phyloP scores from a whole-genome alignment of 1,140 invertebrate species.

The Drosophila persimilis region DNA sequence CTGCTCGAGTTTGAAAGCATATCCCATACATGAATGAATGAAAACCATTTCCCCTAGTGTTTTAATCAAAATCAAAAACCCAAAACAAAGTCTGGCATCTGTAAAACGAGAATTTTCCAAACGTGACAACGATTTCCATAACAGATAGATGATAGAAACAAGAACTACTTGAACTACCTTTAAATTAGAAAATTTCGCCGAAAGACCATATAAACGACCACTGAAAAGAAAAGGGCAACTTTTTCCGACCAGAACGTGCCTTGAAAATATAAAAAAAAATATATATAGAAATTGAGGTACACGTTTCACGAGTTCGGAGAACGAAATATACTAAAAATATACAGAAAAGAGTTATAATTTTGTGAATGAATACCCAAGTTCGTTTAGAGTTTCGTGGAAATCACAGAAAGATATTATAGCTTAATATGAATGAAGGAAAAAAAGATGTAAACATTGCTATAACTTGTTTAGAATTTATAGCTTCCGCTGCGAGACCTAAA shows the following conservation, averaged over 20 bases:
- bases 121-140: constrained; percentile 63
- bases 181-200: constrained; percentile 54
- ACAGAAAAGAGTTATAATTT: constrained; percentile 68
- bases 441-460: constrained; percentile 25
- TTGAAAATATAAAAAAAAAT: constrained; percentile 30
- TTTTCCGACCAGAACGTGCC: constrained; percentile 65
- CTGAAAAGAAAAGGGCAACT: constrained; percentile 34
- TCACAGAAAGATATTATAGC: constrained; percentile 4
- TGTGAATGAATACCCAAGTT: constrained; percentile 57
- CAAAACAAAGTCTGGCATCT: too few relatives aligned
- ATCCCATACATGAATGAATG: too few relatives aligned
- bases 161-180: constrained; percentile 48
- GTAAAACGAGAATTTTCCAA: not conserved
- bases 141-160: constrained; percentile 35
- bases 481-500: constrained; percentile 37
- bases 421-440: constrained; percentile 39
- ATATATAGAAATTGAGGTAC: constrained; percentile 51
- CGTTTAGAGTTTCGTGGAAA: constrained; percentile 55
- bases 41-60: not conserved
- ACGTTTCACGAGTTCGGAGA: constrained; percentile 62
- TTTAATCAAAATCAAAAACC: too few relatives aligned
- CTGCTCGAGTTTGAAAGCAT: too few relatives aligned
- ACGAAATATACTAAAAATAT: constrained; percentile 22
- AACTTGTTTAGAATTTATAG: constrained; percentile 66
- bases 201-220: constrained; percentile 45